Conservation (phyloP, 2,888 invertebrate species). For the Oasisia sp. region DNA sequence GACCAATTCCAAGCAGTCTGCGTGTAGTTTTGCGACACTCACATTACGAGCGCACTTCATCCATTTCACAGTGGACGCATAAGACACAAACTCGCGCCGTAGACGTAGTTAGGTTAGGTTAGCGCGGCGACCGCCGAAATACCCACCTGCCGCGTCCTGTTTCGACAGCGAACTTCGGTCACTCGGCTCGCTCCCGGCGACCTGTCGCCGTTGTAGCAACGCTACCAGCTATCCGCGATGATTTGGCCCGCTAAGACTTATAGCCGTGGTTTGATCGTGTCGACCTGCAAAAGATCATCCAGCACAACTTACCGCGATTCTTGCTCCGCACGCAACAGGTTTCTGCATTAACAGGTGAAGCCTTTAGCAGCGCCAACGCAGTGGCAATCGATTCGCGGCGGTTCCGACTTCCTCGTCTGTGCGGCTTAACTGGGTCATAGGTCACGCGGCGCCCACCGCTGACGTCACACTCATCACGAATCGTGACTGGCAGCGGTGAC, state of each 20-base stretch:
- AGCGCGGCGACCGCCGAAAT: not conserved
- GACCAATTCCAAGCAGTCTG: not conserved
- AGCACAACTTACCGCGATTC: constrained; percentile 13
- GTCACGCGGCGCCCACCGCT: not conserved
- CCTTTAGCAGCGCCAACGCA: not conserved
- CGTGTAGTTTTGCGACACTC: not conserved
- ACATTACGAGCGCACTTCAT: not conserved
- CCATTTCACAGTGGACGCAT: not conserved
- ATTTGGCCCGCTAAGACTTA: not conserved
- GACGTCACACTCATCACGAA: not conserved
- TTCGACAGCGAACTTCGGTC: not conserved
- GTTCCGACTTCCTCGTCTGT: not conserved
- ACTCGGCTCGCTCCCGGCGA: not conserved
- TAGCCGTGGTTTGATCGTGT: not conserved
- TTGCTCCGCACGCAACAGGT: constrained; percentile 7
- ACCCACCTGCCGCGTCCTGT: not conserved
- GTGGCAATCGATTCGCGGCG: not conserved
- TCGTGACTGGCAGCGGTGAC: not conserved
- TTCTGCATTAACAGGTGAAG: not conserved
- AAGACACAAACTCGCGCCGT: not conserved
- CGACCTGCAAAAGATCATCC: not conserved
- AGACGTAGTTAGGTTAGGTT: not conserved
- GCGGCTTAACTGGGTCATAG: not conserved
- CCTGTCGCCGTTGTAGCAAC: not conserved
- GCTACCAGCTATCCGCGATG: not conserved